phyloP scores from a whole-genome alignment of 2,113 vertebrate genomes.

The Azemiops feae region DNA sequence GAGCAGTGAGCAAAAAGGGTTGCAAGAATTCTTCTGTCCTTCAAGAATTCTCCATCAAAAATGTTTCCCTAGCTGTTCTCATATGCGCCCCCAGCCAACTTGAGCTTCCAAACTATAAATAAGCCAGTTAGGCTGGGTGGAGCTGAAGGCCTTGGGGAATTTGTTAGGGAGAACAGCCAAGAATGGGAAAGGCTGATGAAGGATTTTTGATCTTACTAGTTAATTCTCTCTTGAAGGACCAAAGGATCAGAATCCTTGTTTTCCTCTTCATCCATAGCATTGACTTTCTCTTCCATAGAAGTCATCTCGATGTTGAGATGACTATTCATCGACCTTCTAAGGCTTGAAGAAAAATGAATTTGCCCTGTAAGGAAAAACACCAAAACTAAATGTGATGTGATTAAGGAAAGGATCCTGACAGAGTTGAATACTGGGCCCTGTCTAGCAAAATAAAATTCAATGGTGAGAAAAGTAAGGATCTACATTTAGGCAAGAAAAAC shows the following conservation, averaged over 20 bases:
- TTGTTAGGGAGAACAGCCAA: neutral
- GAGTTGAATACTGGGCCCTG: no score
- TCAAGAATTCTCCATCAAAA: neutral
- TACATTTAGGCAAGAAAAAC: no score
- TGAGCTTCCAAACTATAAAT: neutral
- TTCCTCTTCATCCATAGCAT: neutral
- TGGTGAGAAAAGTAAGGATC: no score
- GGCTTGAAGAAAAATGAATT: neutral
- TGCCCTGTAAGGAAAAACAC: neutral
- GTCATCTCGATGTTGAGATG: neutral
- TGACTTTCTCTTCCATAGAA: neutral
- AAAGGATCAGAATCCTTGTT: neutral
- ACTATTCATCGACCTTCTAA: neutral
- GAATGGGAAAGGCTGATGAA: neutral
- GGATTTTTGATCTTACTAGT: neutral
- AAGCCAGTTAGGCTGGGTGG: neutral
- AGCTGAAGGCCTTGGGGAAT: neutral
- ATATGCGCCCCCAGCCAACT: neutral
- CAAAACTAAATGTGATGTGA: neutral
- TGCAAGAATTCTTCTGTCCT: neutral
- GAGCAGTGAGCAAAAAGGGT: neutral
- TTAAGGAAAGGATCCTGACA: neutral
- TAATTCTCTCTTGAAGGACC: neutral
- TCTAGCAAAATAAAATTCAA: no score
- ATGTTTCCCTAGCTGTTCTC: neutral